Evolutionary conservation across 2,113 vertebrate genomes (phyloP).

Genomic region (Eptatretus burgeri): DNA sequence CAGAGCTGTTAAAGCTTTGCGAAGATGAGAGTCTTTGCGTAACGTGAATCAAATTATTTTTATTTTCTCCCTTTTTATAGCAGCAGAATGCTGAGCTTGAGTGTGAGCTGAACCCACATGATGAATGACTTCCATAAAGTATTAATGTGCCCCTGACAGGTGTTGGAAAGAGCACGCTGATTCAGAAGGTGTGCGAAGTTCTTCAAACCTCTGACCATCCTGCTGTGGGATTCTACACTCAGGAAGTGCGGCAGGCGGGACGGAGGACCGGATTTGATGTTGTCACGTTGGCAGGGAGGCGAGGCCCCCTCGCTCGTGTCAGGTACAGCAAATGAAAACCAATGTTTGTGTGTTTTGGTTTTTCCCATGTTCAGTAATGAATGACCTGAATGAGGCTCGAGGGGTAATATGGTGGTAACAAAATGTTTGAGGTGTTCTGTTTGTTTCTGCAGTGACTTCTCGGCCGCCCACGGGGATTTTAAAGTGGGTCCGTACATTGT

Average conservation of each 20-base stretch:
- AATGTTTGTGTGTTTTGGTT: constrained; percentile 9
- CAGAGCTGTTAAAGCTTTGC: too few species aligned
- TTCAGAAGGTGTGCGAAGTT: constrained; percentile 40
- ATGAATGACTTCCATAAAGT: too few species aligned
- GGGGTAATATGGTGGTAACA: too few species aligned
- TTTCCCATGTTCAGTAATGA: neutral
- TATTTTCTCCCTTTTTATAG: too few species aligned
- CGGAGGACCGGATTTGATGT: constrained; percentile 73
- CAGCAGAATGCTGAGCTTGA: too few species aligned
- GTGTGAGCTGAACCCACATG: too few species aligned
- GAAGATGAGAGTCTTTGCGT: too few species aligned
- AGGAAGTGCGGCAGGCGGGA: constrained; percentile 51
- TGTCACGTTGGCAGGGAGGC: constrained; percentile 41
- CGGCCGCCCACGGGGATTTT: constrained; percentile 15
- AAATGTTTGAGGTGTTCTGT: too few species aligned
- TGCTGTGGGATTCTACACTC: constrained; percentile 66
- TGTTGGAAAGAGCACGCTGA: constrained; percentile 68
- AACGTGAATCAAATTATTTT: too few species aligned
- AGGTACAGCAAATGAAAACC: constrained; percentile 21
- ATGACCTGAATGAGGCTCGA: neutral
- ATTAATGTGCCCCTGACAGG: constrained; percentile 17
- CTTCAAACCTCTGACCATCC: constrained; percentile 24
- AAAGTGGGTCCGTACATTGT: constrained; percentile 58
- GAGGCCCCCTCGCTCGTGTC: constrained; percentile 44
- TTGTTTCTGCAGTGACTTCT: neutral